These are phyloP conservation scores for Balearica regulorum DNA, from an alignment of 2,797 vertebrate genomes.

Conservation along the genomic window DNA sequence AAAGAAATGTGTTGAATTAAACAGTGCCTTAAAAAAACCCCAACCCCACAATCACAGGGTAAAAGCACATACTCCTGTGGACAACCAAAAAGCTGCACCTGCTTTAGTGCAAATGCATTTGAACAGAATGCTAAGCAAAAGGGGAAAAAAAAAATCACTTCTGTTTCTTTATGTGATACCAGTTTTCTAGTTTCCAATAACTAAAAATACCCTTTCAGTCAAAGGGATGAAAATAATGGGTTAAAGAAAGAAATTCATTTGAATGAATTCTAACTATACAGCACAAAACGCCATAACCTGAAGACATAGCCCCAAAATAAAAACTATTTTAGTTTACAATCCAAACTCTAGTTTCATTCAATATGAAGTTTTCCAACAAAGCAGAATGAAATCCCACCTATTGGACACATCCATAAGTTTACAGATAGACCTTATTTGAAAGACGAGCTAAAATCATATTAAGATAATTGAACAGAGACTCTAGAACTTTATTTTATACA, in stretches of 20 bases:
- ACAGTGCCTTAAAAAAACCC: neutral
- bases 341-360: neutral
- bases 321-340: neutral
- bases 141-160: neutral
- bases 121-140: neutral
- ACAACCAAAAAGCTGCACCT: neutral
- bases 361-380: neutral
- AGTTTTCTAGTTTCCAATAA: neutral
- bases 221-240: neutral
- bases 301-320: neutral
- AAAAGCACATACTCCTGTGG: neutral
- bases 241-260: neutral
- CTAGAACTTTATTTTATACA: neutral
- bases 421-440: neutral
- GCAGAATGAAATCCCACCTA: neutral
- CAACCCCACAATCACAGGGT: neutral
- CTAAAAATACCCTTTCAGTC: neutral
- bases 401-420: neutral
- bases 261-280: neutral
- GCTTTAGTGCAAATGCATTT: neutral
- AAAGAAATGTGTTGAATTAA: neutral
- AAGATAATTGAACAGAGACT: neutral
- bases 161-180: rapidly evolving
- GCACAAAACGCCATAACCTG: neutral
- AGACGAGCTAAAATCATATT: neutral